Conservation (phyloP, 2,888 invertebrate genomes). For the Pemphredon lugubris region DNA sequence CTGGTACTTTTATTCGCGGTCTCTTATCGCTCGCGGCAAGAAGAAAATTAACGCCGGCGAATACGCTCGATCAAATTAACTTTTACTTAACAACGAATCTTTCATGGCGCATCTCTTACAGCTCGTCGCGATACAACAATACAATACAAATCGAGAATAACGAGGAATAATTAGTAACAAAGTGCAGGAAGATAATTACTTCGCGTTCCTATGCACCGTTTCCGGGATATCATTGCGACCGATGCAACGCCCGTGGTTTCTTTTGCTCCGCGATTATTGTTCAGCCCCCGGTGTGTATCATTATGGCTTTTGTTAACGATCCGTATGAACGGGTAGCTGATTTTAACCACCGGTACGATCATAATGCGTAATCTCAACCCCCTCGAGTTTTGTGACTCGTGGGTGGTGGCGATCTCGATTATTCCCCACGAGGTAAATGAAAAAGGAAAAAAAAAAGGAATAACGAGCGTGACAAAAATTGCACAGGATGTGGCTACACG, state of each 20-base stretch:
- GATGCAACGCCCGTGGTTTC: not conserved
- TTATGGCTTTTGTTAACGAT: slow-evolving; percentile 41
- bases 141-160: slow-evolving; percentile 9
- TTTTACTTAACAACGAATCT: too few species aligned
- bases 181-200: too few species aligned
- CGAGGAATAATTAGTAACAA: slow-evolving; percentile 18
- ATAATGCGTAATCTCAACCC: slow-evolving; percentile 1
- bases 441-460: slow-evolving; percentile 17
- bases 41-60: too few species aligned
- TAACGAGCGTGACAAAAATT: slow-evolving; percentile 62
- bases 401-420: slow-evolving; percentile 52
- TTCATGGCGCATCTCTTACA: not conserved
- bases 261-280: slow-evolving; percentile 3
- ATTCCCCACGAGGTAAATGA: slow-evolving; percentile 16
- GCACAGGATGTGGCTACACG: slow-evolving; percentile 63
- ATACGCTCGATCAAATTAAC: too few species aligned
- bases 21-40: too few species aligned
- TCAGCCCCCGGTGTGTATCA: slow-evolving; percentile 16
- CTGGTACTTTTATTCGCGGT: too few species aligned
- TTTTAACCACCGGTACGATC: not conserved
- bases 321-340: slow-evolving; percentile 4
- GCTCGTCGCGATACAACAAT: not conserved
- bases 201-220: slow-evolving; percentile 15
- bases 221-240: slow-evolving; percentile 12
- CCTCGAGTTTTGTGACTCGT: slow-evolving; percentile 41